Conservation (phyloP, 2,113 vertebrate genomes). For the Carettochelys insculpta region DNA sequence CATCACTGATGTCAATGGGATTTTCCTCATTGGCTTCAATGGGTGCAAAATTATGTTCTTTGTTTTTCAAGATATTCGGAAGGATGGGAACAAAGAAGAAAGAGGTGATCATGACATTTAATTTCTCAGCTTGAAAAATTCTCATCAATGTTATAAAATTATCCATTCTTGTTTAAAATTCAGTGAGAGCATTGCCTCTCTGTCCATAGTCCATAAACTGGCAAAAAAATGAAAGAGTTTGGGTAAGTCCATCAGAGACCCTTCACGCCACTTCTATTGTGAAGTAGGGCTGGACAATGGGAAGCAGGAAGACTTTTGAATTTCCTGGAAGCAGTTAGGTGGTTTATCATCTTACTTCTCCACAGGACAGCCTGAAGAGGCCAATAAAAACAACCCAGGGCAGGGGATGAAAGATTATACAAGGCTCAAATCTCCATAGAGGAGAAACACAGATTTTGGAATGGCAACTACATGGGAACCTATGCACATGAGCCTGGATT, state of each 20-base stretch:
- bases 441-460: not conserved
- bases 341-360: not conserved
- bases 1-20: not conserved
- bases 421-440: not conserved
- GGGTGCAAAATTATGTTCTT: not conserved
- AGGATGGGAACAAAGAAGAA: not conserved
- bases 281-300: not conserved
- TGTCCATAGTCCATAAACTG: not conserved
- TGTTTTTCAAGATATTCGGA: not conserved
- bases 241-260: not conserved
- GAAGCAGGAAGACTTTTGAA: not conserved
- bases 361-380: not conserved
- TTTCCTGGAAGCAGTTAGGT: not conserved
- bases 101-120: not conserved
- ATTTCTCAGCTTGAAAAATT: slow-evolving; percentile 3
- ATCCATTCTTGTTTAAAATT: not conserved
- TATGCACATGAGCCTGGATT: not conserved
- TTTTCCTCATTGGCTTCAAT: not conserved
- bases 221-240: not conserved
- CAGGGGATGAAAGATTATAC: not conserved
- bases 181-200: not conserved
- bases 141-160: not conserved
- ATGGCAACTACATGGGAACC: not conserved
- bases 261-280: not conserved
- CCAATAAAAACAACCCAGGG: not conserved